phyloP scores from a whole-genome alignment of 1,140 invertebrate genomes.

The Cephus cinctus region DNA sequence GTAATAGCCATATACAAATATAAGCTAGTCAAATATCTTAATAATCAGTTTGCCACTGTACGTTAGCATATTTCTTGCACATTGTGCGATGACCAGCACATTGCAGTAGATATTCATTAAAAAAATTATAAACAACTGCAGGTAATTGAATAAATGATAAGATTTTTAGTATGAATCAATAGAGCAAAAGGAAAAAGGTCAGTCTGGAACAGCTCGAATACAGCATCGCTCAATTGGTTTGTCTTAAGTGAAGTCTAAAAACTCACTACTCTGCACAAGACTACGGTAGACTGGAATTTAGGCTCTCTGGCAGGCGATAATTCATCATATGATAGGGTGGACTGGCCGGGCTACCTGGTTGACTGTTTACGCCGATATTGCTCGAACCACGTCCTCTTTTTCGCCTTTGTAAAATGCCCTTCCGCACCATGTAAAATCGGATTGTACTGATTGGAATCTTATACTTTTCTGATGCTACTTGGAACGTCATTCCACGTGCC shows the following conservation, averaged over 20 bases:
- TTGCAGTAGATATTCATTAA: slow-evolving; percentile 20
- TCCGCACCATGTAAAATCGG: slow-evolving; percentile 79
- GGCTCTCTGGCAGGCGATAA: slow-evolving; percentile 65
- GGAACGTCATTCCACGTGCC: slow-evolving; percentile 76
- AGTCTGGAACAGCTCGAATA: slow-evolving; percentile 42
- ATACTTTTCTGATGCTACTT: slow-evolving; percentile 79
- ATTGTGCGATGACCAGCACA: no score
- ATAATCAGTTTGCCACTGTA: slow-evolving; percentile 20
- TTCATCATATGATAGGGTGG: slow-evolving; percentile 73
- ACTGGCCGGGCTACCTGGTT: slow-evolving; percentile 60
- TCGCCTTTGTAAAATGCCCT: slow-evolving; percentile 73
- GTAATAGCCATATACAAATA: slow-evolving; percentile 14
- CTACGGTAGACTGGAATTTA: slow-evolving; percentile 56
- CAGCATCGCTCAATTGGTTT: slow-evolving; percentile 37
- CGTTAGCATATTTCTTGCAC: no score
- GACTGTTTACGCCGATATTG: slow-evolving; percentile 46
- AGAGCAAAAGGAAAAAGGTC: slow-evolving; percentile 20
- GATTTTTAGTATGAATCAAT: slow-evolving; percentile 19
- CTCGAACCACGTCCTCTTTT: slow-evolving; percentile 64
- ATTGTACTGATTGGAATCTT: slow-evolving; percentile 84
- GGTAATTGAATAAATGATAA: slow-evolving; percentile 4
- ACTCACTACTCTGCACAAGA: slow-evolving; percentile 42
- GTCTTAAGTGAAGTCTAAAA: slow-evolving; percentile 40
- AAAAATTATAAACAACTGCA: slow-evolving; percentile 7
- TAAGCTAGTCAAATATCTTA: slow-evolving; percentile 17